A percentile compares a stretch with the other conserved stretches of the same genome.
These are phyloP conservation scores for Ophioderma brevispina DNA, from an alignment of 35 echinoderm and acorn worm species.

Conservation along the genomic window DNA sequence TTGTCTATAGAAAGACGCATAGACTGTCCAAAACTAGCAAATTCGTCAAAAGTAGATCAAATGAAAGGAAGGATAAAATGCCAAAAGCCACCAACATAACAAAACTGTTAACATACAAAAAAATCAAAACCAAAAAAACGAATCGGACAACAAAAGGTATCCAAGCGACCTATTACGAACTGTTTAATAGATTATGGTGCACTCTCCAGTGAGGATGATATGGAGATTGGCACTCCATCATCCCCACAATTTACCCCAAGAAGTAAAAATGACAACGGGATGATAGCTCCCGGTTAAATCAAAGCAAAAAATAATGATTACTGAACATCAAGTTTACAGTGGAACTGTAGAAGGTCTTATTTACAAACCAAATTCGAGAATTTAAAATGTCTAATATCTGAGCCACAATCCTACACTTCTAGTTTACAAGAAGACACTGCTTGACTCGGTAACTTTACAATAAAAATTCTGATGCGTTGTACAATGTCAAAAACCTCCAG, in stretches of 20 bases:
- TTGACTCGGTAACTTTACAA: neutral
- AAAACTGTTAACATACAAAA: neutral
- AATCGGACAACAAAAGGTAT: neutral
- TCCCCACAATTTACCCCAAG: too few relatives aligned
- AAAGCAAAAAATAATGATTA: neutral
- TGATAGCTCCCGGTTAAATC: neutral
- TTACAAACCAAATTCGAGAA: slow-evolving; percentile 12
- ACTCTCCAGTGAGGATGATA: neutral
- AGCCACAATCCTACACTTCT: neutral
- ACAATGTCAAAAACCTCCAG: neutral
- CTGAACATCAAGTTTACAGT: neutral
- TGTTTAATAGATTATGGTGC: neutral
- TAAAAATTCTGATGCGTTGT: neutral
- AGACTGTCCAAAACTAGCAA: too few relatives aligned
- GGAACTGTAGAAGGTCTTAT: slow-evolving; percentile 8
- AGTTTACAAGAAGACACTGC: neutral
- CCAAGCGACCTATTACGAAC: neutral
- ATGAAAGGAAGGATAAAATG: neutral
- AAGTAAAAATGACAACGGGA: too few relatives aligned
- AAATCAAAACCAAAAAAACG: neutral
- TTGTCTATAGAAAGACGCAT: too few relatives aligned
- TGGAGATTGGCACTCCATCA: too few relatives aligned
- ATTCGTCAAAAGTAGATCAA: neutral
- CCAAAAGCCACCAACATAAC: neutral
- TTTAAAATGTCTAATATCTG: slow-evolving; percentile 4